These are phyloP conservation scores for Pterophyllum scalare DNA, from an alignment of 2,113 vertebrate species.

Conservation along the genomic window DNA sequence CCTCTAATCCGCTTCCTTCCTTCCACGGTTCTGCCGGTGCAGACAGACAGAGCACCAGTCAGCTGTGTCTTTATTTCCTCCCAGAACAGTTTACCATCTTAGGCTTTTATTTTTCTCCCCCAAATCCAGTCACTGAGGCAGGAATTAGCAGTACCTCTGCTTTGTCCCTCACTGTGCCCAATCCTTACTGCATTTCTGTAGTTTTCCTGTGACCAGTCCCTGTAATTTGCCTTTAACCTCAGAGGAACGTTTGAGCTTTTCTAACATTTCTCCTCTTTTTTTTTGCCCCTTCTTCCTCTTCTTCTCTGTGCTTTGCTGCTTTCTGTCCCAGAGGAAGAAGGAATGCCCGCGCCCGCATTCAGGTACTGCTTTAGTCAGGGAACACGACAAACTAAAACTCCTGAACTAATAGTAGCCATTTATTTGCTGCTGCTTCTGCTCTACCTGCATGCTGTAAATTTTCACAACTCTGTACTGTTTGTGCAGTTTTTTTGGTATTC, in stretches of 20 bases:
- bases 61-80: conserved; percentile 52
- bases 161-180: conserved; percentile 37
- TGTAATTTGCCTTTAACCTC: conserved; percentile 47
- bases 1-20: conserved; percentile 64
- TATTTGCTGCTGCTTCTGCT: conserved; percentile 28
- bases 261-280: conserved; percentile 79
- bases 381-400: not conserved
- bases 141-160: conserved; percentile 41
- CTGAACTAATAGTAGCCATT: not conserved
- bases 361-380: conserved; percentile 86
- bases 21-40: conserved; percentile 24
- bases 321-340: conserved; percentile 97
- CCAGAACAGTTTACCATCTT: conserved; percentile 41
- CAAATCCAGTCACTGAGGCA: conserved; percentile 32
- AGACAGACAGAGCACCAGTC: conserved; percentile 49
- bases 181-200: conserved; percentile 32
- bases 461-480: not conserved
- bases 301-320: conserved; percentile 90
- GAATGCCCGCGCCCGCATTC: conserved; percentile 97
- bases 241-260: conserved; percentile 74
- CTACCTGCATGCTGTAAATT: conserved; percentile 30
- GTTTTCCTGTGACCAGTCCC: conserved; percentile 40
- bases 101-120: not conserved
- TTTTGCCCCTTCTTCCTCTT: conserved; percentile 86
- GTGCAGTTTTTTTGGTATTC: not conserved